Base-by-base conservation (phyloP, 2,113 vertebrate genomes). In the Petrocephalus zakoni region DNA sequence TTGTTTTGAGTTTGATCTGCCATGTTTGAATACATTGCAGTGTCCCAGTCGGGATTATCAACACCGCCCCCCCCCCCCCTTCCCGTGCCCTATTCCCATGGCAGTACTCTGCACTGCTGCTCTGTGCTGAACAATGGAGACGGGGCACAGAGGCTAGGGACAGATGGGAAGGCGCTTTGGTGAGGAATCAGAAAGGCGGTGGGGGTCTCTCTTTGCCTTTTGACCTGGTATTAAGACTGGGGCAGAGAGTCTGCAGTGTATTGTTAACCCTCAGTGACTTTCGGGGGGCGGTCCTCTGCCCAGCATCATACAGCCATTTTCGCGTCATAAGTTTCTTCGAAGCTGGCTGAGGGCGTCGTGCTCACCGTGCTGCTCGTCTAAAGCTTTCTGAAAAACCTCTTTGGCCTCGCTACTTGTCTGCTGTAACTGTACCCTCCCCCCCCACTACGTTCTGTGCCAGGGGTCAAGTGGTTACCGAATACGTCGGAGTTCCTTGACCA, bases 81-180 rank as follows among this genome's bases (percentile, higher is more conserved):
- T 10, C 7, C 29, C n/a, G 0, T n/a, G n/a, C 4, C 22, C 11
- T 52, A 15, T 51, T 56, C 51, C 85, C 25, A 56, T 55, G n/a
- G 47, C 17, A 7, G 15, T 37, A 53, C 56, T 86, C 52, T 29
- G 17, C 25, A 7, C 53, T 25, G 21, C 47, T 42, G 25, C 56
- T n/a, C 53, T 47, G 2, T 42, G 17, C 5, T 5, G 56, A 56
- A 86, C 25, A 87, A 87, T 64, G 55, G 53, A 37, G 10, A 22
- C 13, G 17, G 37, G 86, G 86, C 52, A 5, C 84, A 34, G n/a
- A 37, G 84, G n/a, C 84, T 37, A 2, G 13, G 84, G 84, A 53
- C 83, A 85, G 83, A 85, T 53, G 83, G 84, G 51, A 51, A 86
- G 81, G 52, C 56, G 84, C 22, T 46, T 86, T 55, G 10, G 84